phyloP scores from a whole-genome alignment of 1,140 invertebrate species.

The Calephelis nemesis region DNA sequence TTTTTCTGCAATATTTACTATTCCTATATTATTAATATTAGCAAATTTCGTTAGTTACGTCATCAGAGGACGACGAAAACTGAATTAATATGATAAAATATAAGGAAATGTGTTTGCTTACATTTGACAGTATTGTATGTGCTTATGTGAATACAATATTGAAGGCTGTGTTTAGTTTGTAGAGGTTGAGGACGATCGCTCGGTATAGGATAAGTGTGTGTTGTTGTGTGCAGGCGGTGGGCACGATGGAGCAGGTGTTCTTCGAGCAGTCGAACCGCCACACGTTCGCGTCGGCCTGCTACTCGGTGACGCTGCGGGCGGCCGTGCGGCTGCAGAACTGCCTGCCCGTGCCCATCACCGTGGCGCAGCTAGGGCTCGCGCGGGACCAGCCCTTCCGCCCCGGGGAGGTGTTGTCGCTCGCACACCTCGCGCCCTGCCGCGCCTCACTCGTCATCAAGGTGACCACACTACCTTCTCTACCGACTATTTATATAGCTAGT shows the following conservation, averaged over 20 bases:
- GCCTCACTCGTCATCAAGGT: constrained; percentile 88
- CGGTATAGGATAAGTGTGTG: neutral
- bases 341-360: constrained; percentile 89
- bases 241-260: constrained; percentile 92
- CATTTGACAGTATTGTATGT: too few relatives aligned
- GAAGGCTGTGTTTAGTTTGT: too few relatives aligned
- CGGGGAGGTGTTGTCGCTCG: constrained; percentile 85
- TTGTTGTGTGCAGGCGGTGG: constrained; percentile 81
- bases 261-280: constrained; percentile 88
- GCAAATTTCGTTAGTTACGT: too few relatives aligned
- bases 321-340: constrained; percentile 95
- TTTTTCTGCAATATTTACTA: too few relatives aligned
- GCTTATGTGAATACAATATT: too few relatives aligned
- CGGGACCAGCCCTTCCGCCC: constrained; percentile 83
- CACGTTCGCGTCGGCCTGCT: constrained; percentile 90
- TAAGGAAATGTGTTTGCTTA: too few relatives aligned
- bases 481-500: neutral
- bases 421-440: constrained; percentile 84
- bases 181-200: too few relatives aligned
- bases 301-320: constrained; percentile 92
- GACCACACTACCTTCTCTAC: constrained; percentile 38
- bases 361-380: constrained; percentile 78
- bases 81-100: too few relatives aligned
- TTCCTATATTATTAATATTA: too few relatives aligned
- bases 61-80: too few relatives aligned